Percentiles rank a stretch among this genome's conserved stretches.
Evolutionary conservation across 2,113 vertebrate species (phyloP).

Genomic region (Ceyx melanurus): DNA sequence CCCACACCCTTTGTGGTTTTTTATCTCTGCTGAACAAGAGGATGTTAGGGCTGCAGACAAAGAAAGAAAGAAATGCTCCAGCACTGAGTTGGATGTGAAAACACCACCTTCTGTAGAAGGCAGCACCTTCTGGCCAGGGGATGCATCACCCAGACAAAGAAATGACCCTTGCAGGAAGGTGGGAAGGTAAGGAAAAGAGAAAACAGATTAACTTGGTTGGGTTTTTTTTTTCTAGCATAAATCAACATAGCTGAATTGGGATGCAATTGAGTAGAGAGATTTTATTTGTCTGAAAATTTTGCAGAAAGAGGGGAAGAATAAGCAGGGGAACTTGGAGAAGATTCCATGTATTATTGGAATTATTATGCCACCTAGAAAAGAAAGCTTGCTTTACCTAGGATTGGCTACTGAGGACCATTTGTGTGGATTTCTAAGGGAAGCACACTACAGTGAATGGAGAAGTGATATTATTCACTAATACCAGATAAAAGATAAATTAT

Average conservation of each 20-base stretch:
- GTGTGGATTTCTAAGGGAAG: neutral
- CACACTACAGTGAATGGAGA: neutral
- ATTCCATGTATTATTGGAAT: neutral
- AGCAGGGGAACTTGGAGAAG: neutral
- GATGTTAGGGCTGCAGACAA: neutral
- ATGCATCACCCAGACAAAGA: neutral
- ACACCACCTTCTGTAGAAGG: neutral
- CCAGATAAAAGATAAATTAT: conserved; percentile 39
- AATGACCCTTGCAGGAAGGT: neutral
- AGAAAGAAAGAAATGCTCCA: conserved; percentile 40
- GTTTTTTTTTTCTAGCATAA: neutral
- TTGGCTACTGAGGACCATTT: neutral
- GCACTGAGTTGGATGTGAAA: neutral
- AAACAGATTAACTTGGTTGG: neutral
- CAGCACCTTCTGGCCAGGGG: neutral
- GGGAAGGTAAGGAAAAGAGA: neutral
- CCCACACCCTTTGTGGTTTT: conserved; percentile 39
- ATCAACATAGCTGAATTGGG: neutral
- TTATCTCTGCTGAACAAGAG: conserved; percentile 26
- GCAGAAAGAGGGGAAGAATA: neutral
- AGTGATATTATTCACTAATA: conserved; percentile 15
- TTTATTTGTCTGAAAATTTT: neutral
- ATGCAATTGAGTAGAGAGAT: neutral
- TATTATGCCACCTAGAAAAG: neutral
- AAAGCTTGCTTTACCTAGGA: neutral